Percentiles rank a stretch among this genome's conserved stretches.
Conservation (phyloP, 2,113 vertebrate species). For the Anseranas semipalmata region DNA sequence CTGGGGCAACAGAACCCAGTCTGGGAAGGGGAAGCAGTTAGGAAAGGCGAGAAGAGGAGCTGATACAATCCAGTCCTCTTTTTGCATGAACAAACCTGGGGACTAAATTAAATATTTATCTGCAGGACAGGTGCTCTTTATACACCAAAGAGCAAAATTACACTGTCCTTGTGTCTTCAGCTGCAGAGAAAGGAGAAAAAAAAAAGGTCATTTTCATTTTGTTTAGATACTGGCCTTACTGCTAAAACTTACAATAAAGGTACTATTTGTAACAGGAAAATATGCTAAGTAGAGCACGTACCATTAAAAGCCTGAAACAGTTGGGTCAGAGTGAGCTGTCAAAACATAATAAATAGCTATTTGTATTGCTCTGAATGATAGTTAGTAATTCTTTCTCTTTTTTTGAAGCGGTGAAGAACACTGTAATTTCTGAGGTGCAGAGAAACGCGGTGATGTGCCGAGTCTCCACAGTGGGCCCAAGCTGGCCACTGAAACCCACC, state of each 20-base stretch:
- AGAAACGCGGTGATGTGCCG: fast-evolving
- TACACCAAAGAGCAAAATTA: background rate
- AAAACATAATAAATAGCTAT: background rate
- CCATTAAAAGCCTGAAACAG: background rate
- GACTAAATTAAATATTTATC: background rate
- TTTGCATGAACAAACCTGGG: background rate
- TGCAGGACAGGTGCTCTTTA: background rate
- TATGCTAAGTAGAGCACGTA: background rate
- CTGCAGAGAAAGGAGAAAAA: background rate
- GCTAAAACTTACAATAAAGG: background rate
- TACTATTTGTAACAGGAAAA: background rate
- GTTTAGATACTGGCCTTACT: background rate
- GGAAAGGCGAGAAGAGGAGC: background rate
- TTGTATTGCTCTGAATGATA: background rate
- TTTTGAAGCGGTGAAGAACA: background rate
- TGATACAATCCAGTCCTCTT: background rate
- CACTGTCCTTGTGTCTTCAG: background rate
- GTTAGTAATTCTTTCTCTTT: background rate
- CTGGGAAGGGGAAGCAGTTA: background rate
- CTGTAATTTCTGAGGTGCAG: background rate
- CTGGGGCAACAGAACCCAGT: background rate
- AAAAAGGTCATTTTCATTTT: background rate
- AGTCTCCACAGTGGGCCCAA: background rate
- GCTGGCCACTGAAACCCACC: background rate
- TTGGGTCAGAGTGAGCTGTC: background rate